Base-by-base conservation (phyloP, 2,797 vertebrate species). In the Basileuterus tristriatus region DNA sequence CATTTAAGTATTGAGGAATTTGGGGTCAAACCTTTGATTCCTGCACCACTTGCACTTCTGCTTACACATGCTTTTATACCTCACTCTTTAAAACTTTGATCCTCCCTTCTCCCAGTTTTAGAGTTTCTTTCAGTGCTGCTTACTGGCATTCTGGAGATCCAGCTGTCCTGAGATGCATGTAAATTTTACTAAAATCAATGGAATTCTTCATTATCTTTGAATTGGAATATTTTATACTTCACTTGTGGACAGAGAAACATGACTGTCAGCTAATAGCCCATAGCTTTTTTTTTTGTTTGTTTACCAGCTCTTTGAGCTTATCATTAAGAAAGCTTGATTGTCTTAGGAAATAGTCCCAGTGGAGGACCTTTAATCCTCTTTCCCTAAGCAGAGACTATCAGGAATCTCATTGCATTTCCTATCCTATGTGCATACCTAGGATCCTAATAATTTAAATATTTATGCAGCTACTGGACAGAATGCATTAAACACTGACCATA, bases 61-160 rank as follows among this genome's bases (percentile, higher is more conserved):
- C 63, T 87, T 71, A 49, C 6, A 71, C 15, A 74, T 77, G 24
- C 8, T 78, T 75, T 72, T 41, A 21, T 23, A 49, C 41, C 76
- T 87, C 52, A 70, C 5, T 74, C 37, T 70, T 68, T 39, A 56
- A 77, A 84, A 46, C 12, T 30, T 55, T 72, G 11, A 67, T 60
- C 21, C 8, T 8, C 5, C 16, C 3, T 30, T 15, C 18, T 69
- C 4, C 6, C 3, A 6, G 0, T 50, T 68, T 78, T 41, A 81
- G 62, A 69, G 34, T 46, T 87, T 52, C 8, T 67, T 83, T 79
- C 27, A 26, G 16, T 53, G n/a, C 3, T 79, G 22, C 50, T 93
- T 78, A 32, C 19, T 32, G 11, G 21, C 20, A 5, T 47, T 83
- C 23, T 32, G 29, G n/a, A 85, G 18, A 83, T 22, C 20, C 49